These are phyloP conservation scores for Bufo bufo DNA, from an alignment of 2,113 vertebrate genomes.

Conservation along the genomic window DNA sequence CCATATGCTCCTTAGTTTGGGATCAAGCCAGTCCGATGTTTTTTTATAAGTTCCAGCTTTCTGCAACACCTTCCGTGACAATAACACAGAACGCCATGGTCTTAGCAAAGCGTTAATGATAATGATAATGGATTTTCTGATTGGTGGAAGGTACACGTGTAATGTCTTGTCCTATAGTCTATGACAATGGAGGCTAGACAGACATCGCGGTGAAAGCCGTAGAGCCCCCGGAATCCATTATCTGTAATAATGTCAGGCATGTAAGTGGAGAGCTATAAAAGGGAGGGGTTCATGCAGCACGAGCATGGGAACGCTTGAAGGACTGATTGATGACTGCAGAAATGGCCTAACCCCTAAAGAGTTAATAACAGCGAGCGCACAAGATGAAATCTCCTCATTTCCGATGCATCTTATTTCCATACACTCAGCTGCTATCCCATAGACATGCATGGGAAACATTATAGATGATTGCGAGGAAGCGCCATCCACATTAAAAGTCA, in stretches of 20 bases:
- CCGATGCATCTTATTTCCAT: not conserved
- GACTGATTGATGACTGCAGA: not conserved
- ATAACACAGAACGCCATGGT: too few relatives aligned
- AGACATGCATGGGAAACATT: not conserved
- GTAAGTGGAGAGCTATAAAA: not conserved
- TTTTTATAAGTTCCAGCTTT: too few relatives aligned
- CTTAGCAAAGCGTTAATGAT: not conserved
- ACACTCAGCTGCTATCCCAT: not conserved
- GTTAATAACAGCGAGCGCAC: not conserved
- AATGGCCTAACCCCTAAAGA: not conserved
- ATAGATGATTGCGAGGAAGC: not conserved
- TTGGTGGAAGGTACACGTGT: not conserved
- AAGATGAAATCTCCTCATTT: not conserved
- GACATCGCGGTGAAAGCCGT: not conserved
- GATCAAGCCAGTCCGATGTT: too few relatives aligned
- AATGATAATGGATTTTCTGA: not conserved
- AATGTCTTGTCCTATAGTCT: not conserved
- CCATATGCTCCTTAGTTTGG: too few relatives aligned
- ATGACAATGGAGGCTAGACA: slow-evolving; percentile 13
- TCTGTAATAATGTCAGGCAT: slow-evolving; percentile 14
- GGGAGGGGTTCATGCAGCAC: not conserved
- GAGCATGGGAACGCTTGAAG: not conserved
- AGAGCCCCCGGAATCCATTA: slow-evolving; percentile 18
- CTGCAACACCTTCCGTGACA: too few relatives aligned
- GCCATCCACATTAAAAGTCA: not conserved